A percentile compares a stretch with the other conserved stretches of the same genome.
Evolutionary conservation across 2,888 invertebrate species (phyloP).

Genomic region (Idaea dimidiata): DNA sequence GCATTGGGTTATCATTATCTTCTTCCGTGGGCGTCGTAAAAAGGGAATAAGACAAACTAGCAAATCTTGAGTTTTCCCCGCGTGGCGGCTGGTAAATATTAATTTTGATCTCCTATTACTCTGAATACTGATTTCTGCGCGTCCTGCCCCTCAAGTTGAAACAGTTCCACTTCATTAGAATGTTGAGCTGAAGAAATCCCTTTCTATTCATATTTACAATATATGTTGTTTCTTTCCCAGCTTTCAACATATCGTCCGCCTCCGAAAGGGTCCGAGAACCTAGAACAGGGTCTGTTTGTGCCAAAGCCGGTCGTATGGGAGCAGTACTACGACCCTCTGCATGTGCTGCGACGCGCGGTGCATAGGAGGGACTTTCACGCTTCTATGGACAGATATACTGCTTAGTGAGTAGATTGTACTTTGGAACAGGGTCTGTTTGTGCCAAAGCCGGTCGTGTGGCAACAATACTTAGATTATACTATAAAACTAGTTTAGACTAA

Average conservation of each 20-base stretch:
- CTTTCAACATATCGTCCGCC: slow-evolving; percentile 94
- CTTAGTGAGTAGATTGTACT: slow-evolving; percentile 94
- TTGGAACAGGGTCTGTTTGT: slow-evolving; percentile 96
- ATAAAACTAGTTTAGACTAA: too few relatives aligned
- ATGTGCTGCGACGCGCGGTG: slow-evolving; percentile 93
- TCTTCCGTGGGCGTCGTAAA: too few relatives aligned
- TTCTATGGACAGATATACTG: slow-evolving; percentile 95
- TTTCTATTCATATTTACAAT: background rate
- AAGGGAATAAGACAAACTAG: too few relatives aligned
- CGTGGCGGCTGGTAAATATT: too few relatives aligned
- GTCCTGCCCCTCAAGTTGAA: too few relatives aligned
- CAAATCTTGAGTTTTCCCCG: too few relatives aligned
- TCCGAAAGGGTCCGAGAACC: slow-evolving; percentile 83
- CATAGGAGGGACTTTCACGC: slow-evolving; percentile 96
- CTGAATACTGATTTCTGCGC: too few relatives aligned
- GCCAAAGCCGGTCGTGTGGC: slow-evolving; percentile 94
- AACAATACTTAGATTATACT: too few relatives aligned
- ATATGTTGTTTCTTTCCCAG: slow-evolving; percentile 51
- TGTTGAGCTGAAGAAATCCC: too few relatives aligned
- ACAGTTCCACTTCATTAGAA: too few relatives aligned
- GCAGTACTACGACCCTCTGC: slow-evolving; percentile 95
- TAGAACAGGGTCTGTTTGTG: slow-evolving; percentile 95
- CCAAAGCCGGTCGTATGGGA: slow-evolving; percentile 95
- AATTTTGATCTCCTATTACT: too few relatives aligned
- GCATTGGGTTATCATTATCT: too few relatives aligned